Evolutionary conservation across 2,113 vertebrate species (phyloP), one percentile per base, ranked within the genome.

Genomic region (Lamprologus ornatipinnis): DNA sequence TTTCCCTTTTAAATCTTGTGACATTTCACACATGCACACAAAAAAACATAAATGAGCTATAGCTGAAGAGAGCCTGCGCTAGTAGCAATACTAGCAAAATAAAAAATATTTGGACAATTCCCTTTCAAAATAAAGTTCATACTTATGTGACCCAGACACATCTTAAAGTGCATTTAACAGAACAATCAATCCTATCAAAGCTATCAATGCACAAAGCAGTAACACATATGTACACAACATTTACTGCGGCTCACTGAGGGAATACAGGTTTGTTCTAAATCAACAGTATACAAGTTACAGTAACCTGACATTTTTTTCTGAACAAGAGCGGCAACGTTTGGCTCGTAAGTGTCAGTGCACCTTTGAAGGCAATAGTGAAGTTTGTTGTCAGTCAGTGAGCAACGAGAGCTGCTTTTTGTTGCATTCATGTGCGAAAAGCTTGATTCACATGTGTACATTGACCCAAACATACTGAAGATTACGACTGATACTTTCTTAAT

Each of bases 351-450:
- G 49, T 51, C 49, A 51, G 2, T n/a, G 49, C 49, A 51, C 49
- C 49, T 49, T 49, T 49, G 49, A 51, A n/a, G 49, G 9, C 19
- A 1, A 51, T 2, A 9, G 9, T 51, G 49, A 51, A 51, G 49
- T 0, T 0, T 51, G 19, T n/a, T 51, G 19, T n/a, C 49, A n/a
- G 19, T 51, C 9, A n/a, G 5, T n/a, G 49, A 51, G 19, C 49
- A 51, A n/a, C 19, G 19, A n/a, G 9, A 53, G 49, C 19, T 10
- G 49, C 49, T 53, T 53, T 53, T 53, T 2, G 0, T n/a, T 53
- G 49, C 1, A n/a, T 53, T 53, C 49, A 53, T 53, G 49, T n/a
- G 19, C 0, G 0, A 53, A 53, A 53, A 53, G 19, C 49, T 53
- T 53, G 49, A 53, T 1, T 53, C 49, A n/a, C 49, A 53, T 0